These are phyloP conservation scores for Musca vetustissima DNA, from an alignment of 1,140 invertebrate genomes.

Conservation along the genomic window DNA sequence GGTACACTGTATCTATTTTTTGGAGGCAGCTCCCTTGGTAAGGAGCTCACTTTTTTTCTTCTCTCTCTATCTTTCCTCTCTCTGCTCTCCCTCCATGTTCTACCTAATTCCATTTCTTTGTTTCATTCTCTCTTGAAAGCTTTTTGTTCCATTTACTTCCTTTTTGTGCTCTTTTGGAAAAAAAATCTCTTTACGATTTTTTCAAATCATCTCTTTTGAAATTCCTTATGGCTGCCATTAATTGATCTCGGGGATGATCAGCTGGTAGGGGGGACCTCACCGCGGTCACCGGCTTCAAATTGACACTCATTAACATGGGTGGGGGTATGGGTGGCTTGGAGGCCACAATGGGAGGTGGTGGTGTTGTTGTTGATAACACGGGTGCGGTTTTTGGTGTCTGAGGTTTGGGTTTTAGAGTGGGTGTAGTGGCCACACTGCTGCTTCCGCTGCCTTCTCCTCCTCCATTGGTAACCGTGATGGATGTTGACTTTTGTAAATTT, in stretches of 20 bases:
- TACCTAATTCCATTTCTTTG: no score
- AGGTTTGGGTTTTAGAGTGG: conserved; percentile 24
- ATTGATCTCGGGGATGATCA: conserved; percentile 64
- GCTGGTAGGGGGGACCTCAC: conserved; percentile 40
- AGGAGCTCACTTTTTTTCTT: no score
- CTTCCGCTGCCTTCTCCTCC: background rate
- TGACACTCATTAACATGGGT: conserved; percentile 56
- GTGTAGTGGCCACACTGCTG: background rate
- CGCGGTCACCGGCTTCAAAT: conserved; percentile 36
- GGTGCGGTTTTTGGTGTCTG: conserved; percentile 15
- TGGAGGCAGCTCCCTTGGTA: no score
- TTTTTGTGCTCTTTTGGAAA: no score
- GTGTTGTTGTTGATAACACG: background rate
- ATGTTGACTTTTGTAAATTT: conserved; percentile 31
- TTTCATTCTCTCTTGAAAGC: no score
- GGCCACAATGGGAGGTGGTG: conserved; percentile 8
- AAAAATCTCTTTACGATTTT: conserved; percentile 1
- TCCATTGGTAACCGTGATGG: background rate
- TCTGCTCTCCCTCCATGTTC: no score
- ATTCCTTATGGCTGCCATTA: conserved; percentile 72
- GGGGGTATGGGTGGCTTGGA: conserved; percentile 54
- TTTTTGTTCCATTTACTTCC: no score
- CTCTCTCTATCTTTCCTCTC: no score
- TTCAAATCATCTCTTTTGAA: conserved; percentile 58
- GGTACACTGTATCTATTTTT: no score